phyloP scores from a whole-genome alignment of 2,888 invertebrate genomes.

The Thecophora atra region DNA sequence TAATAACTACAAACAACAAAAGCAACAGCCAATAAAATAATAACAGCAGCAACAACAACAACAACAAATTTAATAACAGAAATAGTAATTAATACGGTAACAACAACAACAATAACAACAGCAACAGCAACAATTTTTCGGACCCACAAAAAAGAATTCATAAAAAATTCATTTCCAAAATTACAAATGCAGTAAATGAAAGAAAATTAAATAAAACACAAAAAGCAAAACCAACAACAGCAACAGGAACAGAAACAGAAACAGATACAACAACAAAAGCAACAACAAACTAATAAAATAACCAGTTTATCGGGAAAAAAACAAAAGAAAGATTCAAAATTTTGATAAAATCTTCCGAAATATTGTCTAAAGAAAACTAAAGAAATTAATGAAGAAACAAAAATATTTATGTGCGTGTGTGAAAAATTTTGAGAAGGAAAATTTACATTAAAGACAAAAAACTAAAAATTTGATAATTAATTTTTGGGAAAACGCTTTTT shows the following conservation, averaged over 20 bases:
- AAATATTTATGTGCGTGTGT: slow-evolving; percentile 27
- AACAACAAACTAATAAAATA: slow-evolving; percentile 40
- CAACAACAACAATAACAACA: slow-evolving; percentile 43
- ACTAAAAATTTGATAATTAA: slow-evolving; percentile 45
- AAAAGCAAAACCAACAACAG: slow-evolving; percentile 24
- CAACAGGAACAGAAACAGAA: slow-evolving; percentile 29
- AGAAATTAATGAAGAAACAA: slow-evolving; percentile 17
- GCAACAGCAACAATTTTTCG: slow-evolving; percentile 44
- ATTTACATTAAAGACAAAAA: slow-evolving; percentile 35
- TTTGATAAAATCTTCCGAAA: background rate
- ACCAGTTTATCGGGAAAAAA: slow-evolving; percentile 10
- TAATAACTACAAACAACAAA: slow-evolving; percentile 39
- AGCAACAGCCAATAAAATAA: slow-evolving; percentile 38
- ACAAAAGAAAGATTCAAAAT: slow-evolving; percentile 13
- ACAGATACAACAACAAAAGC: slow-evolving; percentile 44
- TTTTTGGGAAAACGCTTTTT: slow-evolving; percentile 46
- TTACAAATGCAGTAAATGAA: slow-evolving; percentile 31
- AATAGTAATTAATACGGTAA: slow-evolving; percentile 43
- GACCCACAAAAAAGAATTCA: slow-evolving; percentile 43
- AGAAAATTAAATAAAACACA: slow-evolving; percentile 25
- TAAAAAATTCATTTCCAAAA: slow-evolving; percentile 36
- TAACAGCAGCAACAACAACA: slow-evolving; percentile 48
- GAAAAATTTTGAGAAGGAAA: slow-evolving; percentile 17
- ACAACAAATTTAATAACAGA: slow-evolving; percentile 41
- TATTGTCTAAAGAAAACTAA: slow-evolving; percentile 8